Evolutionary conservation across 2,888 invertebrate species (phyloP), one percentile per base, ranked within the genome.

Genomic region (Meteorus cinctellus): DNA sequence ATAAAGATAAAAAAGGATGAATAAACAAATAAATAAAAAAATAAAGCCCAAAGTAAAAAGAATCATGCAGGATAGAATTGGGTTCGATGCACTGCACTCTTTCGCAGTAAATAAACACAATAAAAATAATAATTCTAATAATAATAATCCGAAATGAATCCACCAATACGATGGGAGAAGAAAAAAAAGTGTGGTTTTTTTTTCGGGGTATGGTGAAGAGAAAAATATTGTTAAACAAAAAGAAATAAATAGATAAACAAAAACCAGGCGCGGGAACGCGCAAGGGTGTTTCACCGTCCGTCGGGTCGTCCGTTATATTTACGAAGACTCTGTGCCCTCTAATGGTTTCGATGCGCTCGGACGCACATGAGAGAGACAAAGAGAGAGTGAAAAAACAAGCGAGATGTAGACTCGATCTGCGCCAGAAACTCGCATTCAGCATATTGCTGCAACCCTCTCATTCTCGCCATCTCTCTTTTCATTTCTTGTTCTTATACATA

Each of bases 261-360:
- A 48, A 79, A 78, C 75, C 62, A 71, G 75, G 78, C 63, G 72
- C 80, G 79, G 79, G 78, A 79, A 63, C 51, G 62, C 59, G 69
- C 77, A 75, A 75, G 78, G 62, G 41, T 70, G 70, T 67, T 73
- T 55, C 55, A 55, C 34, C 69, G 77, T 51, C 66, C 68, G 63
- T 63, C 36, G 78, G 77, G 68, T 79, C 81, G 81, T 84, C 83
- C 82, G 84, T 85, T 85, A 84, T 87, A 87, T 86, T 85, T 85
- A 83, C 85, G 84, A 85, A 86, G 84, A 84, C 79, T 80, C 83
- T 80, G 19, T 45, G 71, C 78, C 79, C 84, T 86, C 86, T 85
- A 86, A 86, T 86, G 86, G 84, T 86, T 84, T 85, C 85, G 86
- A 86, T 86, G 85, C 85, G 84, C 83, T 83, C 80, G 83, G 79